Evolutionary conservation across 2,113 vertebrate species (phyloP).

Genomic region (Rhipidura dahli): DNA sequence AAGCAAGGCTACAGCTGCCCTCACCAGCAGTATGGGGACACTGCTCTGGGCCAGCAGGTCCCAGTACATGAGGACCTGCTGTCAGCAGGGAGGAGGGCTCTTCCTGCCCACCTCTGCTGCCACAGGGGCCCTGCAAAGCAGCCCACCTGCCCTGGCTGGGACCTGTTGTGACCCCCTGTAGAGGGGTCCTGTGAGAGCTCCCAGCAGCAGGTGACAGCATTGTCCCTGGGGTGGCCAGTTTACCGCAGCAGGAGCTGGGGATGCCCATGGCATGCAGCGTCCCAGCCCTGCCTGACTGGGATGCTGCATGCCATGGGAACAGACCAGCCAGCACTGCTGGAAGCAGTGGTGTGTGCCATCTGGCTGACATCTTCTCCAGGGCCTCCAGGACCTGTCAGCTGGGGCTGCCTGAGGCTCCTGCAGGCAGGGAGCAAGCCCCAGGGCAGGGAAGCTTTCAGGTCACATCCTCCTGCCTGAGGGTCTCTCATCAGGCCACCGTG

Average conservation of each 20-base stretch:
- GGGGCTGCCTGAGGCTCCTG: not conserved
- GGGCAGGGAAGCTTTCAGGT: not conserved
- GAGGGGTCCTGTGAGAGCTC: not conserved
- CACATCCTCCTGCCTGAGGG: not conserved
- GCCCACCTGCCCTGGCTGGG: not conserved
- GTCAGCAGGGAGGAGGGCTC: fast-evolving
- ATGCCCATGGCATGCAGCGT: fast-evolving
- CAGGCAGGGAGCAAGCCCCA: fast-evolving
- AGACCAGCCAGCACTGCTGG: not conserved
- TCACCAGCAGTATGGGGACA: not conserved
- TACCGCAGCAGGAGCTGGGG: not conserved
- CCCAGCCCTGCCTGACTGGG: not conserved
- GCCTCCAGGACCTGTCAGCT: not conserved
- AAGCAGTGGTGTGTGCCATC: fast-evolving
- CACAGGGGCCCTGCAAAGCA: not conserved
- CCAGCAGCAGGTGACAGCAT: fast-evolving
- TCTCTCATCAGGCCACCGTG: fast-evolving
- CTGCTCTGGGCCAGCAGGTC: not conserved
- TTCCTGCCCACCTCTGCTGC: not conserved
- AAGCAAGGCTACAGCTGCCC: not conserved
- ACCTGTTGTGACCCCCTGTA: not conserved
- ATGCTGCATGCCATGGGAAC: not conserved
- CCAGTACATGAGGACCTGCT: fast-evolving
- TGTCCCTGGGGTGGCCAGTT: not conserved
- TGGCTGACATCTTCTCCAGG: not conserved